A percentile compares a stretch with the other conserved stretches of the same genome.
These are phyloP conservation scores for Ptychochromis oligacanthus DNA, from an alignment of 2,113 vertebrate genomes.

Conservation along the genomic window DNA sequence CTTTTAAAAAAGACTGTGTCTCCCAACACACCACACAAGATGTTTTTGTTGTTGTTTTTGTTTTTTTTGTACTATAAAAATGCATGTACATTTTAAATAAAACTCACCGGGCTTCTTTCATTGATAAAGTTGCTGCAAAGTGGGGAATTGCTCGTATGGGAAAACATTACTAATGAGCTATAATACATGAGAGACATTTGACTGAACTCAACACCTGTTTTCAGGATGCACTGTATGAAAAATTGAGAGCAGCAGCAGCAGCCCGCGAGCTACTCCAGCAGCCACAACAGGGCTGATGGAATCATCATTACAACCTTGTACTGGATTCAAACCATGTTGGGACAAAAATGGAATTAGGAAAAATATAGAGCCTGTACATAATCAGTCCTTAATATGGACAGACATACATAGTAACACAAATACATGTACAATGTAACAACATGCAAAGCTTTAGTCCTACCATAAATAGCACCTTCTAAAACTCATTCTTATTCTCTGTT, in stretches of 20 bases:
- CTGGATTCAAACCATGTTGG: background rate
- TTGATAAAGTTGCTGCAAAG: background rate
- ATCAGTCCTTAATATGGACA: background rate
- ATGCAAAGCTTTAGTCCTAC: background rate
- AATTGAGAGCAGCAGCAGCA: conserved; percentile 14
- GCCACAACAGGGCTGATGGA: conserved; percentile 1
- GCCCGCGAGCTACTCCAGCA: background rate
- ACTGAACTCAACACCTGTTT: conserved; percentile 47
- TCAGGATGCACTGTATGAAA: conserved; percentile 3
- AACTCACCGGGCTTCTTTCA: rapidly evolving
- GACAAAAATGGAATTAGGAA: background rate
- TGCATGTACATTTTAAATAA: background rate
- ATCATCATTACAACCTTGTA: background rate
- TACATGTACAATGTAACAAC: background rate
- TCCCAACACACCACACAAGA: background rate
- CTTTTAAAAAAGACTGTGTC: background rate
- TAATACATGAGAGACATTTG: conserved; percentile 27
- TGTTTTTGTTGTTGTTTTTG: no score
- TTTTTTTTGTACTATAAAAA: no score
- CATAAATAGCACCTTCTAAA: background rate
- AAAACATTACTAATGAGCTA: conserved; percentile 9
- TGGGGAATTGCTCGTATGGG: background rate
- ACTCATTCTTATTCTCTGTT: background rate
- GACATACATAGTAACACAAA: background rate
- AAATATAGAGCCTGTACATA: background rate